Evolutionary conservation across 2,888 invertebrate species (phyloP), one percentile per base, ranked within the genome.

Genomic region (Callosobruchus maculatus): DNA sequence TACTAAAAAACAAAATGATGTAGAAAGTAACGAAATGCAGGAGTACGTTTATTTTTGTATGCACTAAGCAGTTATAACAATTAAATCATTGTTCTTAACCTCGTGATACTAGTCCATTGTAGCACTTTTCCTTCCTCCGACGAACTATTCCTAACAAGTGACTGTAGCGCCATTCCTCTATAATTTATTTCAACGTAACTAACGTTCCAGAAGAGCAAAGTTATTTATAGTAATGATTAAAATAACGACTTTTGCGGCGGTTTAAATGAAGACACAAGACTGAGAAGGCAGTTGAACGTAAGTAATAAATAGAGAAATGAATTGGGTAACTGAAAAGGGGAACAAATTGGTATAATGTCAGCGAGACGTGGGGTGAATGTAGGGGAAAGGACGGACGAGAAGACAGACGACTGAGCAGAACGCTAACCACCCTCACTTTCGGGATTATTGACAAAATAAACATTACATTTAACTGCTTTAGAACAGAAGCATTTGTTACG

Each of bases 311-410:
- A 81, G 80, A 80, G 79, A 80, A 81, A 81, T 81, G 80, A 81
- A 81, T 81, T 81, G 80, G 79, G 78, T 80, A 81, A 80, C 81
- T 81, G 82, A 79, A 80, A 82, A 80, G 78, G 81, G 81, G 81
- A 80, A 81, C 82, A 82, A 82, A 82, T 82, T 82, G 82, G 81
- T 80, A 79, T 80, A 80, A 81, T 81, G 81, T 80, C 80, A 77
- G 75, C 77, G 77, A 78, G 79, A 81, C 80, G 81, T 81, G 81
- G 81, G 79, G 80, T 75, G 80, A 81, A 81, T 80, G 77, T 78
- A 79, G 75, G 76, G 80, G 76, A 74, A 77, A 74, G 72, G 72
- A 21, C 22, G 22, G 22, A 71, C 13, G 71, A 71, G 49, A 31
- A 20, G 21, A 30, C 21, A 70, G 75, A 77, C 73, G 76, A 76